A percentile compares a stretch with the other conserved stretches of the same genome.
Evolutionary conservation across 2,888 invertebrate species (phyloP).

Genomic region (Camponotus fellah): DNA sequence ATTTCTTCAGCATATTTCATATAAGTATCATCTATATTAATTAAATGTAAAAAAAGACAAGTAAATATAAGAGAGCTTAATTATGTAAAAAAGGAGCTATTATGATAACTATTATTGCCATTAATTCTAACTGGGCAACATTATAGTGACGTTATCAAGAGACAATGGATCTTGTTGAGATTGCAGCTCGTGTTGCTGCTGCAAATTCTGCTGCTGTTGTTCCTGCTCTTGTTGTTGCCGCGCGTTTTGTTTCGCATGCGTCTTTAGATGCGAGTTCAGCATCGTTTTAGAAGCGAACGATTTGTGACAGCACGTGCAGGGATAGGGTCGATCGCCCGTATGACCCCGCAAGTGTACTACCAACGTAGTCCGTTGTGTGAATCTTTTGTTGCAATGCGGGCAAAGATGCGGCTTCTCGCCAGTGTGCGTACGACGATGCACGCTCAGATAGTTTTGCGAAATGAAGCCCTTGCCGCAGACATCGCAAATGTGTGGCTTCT

Average conservation of each 20-base stretch:
- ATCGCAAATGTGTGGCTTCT: slow-evolving; percentile 89
- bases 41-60: slow-evolving; percentile 2
- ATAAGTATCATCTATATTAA: neutral
- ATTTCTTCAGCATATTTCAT: neutral
- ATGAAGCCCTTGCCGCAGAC: slow-evolving; percentile 84
- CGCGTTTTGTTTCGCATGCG: slow-evolving; percentile 83
- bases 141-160: slow-evolving; percentile 67
- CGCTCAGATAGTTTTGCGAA: slow-evolving; percentile 84
- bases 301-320: slow-evolving; percentile 83
- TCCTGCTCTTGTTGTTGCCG: slow-evolving; percentile 71
- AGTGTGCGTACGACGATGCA: slow-evolving; percentile 84
- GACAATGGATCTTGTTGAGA: slow-evolving; percentile 33
- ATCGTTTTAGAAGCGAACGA: slow-evolving; percentile 85
- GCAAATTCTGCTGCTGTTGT: slow-evolving; percentile 54
- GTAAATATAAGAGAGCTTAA: neutral
- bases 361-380: slow-evolving; percentile 84
- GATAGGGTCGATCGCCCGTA: slow-evolving; percentile 84
- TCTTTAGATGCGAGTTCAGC: slow-evolving; percentile 84
- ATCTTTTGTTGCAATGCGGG: slow-evolving; percentile 83
- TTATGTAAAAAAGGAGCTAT: neutral
- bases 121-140: slow-evolving; percentile 64
- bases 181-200: slow-evolving; percentile 54
- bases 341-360: slow-evolving; percentile 84
- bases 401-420: slow-evolving; percentile 85
- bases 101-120: neutral